These are phyloP conservation scores for Gopherus flavomarginatus DNA, from an alignment of 2,113 vertebrate genomes.

Conservation along the genomic window DNA sequence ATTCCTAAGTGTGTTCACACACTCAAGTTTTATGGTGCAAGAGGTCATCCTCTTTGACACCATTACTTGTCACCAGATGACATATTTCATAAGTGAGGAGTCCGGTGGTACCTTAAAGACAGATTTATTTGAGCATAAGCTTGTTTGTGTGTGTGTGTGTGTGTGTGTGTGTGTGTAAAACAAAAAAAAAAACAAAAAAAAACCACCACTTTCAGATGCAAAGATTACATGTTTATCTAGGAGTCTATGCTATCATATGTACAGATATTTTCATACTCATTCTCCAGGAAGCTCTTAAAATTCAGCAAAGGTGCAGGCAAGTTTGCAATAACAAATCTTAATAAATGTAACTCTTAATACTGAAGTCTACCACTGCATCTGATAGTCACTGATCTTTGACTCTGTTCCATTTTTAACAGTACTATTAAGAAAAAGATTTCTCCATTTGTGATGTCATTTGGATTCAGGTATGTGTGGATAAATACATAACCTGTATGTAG, in stretches of 20 bases:
- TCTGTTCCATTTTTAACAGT: slow-evolving; percentile 67
- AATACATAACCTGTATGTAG: not conserved
- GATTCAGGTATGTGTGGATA: slow-evolving; percentile 87
- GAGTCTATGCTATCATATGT: not conserved
- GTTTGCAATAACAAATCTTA: not conserved
- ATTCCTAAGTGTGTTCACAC: not conserved
- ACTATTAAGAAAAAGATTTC: slow-evolving; percentile 78
- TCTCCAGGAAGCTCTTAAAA: too few species aligned
- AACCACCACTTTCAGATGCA: too few species aligned
- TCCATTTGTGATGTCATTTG: slow-evolving; percentile 89
- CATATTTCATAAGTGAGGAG: not conserved
- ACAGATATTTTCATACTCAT: too few species aligned
- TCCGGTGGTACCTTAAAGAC: too few species aligned
- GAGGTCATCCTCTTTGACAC: not conserved
- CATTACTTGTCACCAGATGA: not conserved
- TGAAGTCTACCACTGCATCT: not conserved
- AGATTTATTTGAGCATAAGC: too few species aligned
- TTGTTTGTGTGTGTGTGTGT: too few species aligned
- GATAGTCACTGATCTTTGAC: not conserved
- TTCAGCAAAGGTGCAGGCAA: not conserved
- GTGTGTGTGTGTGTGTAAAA: too few species aligned
- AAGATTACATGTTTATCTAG: not conserved
- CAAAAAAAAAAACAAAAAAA: too few species aligned
- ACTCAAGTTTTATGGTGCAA: not conserved
- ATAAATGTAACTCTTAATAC: not conserved